Evolutionary conservation across 1,140 invertebrate genomes (phyloP).

Genomic region (Colletes gigas): DNA sequence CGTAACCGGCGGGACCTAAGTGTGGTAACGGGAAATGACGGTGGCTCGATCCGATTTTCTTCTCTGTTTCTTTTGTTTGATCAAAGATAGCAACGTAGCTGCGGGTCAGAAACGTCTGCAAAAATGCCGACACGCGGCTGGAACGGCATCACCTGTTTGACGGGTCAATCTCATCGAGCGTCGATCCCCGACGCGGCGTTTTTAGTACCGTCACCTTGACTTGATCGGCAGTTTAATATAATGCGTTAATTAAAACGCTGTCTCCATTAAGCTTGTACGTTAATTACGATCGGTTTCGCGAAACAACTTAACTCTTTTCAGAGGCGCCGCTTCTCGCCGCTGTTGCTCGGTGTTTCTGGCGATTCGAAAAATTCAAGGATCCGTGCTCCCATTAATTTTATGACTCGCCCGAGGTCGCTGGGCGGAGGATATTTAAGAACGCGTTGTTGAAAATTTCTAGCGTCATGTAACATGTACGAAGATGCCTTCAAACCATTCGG

Average conservation of each 20-base stretch:
- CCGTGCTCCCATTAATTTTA: conserved; percentile 13
- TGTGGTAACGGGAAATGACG: conserved; percentile 54
- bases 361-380: conserved; percentile 11
- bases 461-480: no score
- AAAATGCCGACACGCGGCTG: conserved; percentile 34
- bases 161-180: conserved; percentile 39
- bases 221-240: conserved; percentile 41
- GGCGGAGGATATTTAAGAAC: background rate
- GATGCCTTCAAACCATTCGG: no score
- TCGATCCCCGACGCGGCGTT: conserved; percentile 1
- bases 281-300: conserved; percentile 37
- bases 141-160: conserved; percentile 41
- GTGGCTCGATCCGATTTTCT: conserved; percentile 53
- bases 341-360: background rate
- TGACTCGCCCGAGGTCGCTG: background rate
- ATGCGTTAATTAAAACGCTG: conserved; percentile 38
- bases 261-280: conserved; percentile 27
- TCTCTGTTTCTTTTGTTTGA: conserved; percentile 19
- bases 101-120: conserved; percentile 43
- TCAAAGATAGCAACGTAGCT: conserved; percentile 41
- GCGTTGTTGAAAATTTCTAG: background rate
- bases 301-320: background rate
- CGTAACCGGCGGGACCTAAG: conserved; percentile 27
- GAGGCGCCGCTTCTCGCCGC: background rate
- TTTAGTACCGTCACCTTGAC: conserved; percentile 18